These are phyloP conservation scores for Borostomias antarcticus DNA, from an alignment of 2,797 vertebrate species.

Conservation along the genomic window DNA sequence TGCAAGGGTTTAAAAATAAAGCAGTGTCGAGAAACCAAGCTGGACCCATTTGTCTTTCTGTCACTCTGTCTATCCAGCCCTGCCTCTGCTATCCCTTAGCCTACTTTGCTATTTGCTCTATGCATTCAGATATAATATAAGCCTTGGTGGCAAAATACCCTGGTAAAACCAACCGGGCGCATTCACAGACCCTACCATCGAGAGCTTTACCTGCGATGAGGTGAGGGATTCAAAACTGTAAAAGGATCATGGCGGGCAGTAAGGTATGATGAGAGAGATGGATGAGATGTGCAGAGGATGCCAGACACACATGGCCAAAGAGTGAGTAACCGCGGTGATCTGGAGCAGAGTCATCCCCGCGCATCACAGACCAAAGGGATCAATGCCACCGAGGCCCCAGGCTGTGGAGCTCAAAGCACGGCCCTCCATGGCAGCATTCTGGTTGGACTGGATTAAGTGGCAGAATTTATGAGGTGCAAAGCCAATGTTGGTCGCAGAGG, in stretches of 20 bases:
- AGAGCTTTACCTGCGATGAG: neutral
- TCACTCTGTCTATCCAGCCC: slow-evolving; percentile 68
- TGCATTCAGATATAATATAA: too few species aligned
- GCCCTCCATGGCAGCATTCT: slow-evolving; percentile 45
- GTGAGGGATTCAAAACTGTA: neutral
- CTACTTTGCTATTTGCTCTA: slow-evolving; percentile 61
- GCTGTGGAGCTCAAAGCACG: slow-evolving; percentile 58
- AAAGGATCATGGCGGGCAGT: neutral
- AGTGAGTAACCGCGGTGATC: slow-evolving; percentile 11
- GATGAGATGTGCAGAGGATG: slow-evolving; percentile 20
- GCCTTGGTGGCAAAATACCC: slow-evolving; percentile 28
- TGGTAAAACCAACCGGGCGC: neutral
- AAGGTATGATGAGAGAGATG: slow-evolving; percentile 1
- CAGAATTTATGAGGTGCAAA: slow-evolving; percentile 64
- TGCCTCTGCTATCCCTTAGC: slow-evolving; percentile 51
- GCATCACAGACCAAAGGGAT: too few species aligned
- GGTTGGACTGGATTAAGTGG: slow-evolving; percentile 67
- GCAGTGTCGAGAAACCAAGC: slow-evolving; percentile 73
- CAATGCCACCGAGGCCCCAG: slow-evolving; percentile 3
- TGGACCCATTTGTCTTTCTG: slow-evolving; percentile 78
- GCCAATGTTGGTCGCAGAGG: slow-evolving; percentile 57
- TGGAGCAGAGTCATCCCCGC: slow-evolving; percentile 29
- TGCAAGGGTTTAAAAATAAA: slow-evolving; percentile 84
- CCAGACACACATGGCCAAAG: neutral
- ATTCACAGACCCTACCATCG: neutral